Conservation (phyloP, 2,888 invertebrate species). For the Chromoteleia sp. region DNA sequence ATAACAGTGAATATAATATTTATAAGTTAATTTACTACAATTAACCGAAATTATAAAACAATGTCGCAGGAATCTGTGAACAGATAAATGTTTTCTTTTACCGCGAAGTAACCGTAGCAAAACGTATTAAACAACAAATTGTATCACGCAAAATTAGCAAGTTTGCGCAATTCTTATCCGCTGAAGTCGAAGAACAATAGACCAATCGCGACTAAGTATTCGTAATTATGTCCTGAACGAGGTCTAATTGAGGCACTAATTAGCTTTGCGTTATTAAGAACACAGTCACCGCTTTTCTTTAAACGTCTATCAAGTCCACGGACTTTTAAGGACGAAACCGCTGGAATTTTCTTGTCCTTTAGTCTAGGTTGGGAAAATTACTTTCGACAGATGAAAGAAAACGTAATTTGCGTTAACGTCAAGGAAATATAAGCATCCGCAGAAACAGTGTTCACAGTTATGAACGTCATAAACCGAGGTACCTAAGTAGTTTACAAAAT, state of each 20-base stretch:
- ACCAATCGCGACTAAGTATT: constrained; percentile 72
- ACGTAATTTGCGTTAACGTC: constrained; percentile 64
- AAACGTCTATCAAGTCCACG: constrained; percentile 63
- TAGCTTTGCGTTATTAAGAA: constrained; percentile 80
- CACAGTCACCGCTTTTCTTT: constrained; percentile 69
- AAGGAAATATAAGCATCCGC: constrained; percentile 47
- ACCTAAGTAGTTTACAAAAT: constrained; percentile 2
- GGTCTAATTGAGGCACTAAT: constrained; percentile 78
- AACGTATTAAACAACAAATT: constrained; percentile 47
- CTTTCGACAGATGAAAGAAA: constrained; percentile 70
- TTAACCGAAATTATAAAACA: too few relatives aligned
- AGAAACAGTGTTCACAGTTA: constrained; percentile 53
- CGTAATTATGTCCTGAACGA: constrained; percentile 79
- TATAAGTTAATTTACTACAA: too few relatives aligned
- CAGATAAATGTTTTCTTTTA: neutral
- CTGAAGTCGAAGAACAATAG: constrained; percentile 52
- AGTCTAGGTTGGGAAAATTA: constrained; percentile 59
- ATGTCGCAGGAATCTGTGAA: too few relatives aligned
- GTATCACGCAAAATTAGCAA: constrained; percentile 55
- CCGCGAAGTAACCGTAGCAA: constrained; percentile 8
- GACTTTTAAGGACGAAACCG: constrained; percentile 58
- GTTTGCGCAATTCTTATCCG: constrained; percentile 57
- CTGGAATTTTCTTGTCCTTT: constrained; percentile 62
- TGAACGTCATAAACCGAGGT: constrained; percentile 27
- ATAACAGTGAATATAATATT: too few relatives aligned